Base-by-base conservation (phyloP, 1,140 invertebrate species). In the Tetragonula clypearis region DNA sequence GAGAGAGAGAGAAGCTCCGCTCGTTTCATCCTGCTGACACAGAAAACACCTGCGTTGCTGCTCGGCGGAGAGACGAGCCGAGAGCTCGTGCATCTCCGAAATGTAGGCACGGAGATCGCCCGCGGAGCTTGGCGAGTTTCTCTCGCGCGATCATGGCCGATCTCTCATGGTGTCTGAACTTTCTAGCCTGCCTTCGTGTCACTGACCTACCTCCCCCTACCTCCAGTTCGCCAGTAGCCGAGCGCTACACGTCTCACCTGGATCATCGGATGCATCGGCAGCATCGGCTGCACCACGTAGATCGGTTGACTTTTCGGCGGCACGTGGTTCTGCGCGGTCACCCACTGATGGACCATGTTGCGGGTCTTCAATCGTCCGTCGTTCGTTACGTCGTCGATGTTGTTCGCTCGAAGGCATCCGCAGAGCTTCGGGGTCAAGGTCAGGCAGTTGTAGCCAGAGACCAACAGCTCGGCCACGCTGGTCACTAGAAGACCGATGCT, bases 341-440 rank as follows among this genome's bases (percentile, higher is more conserved):
- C 93, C 94, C 94, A 95, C 69, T 95, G 94, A 58, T 94, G 94
- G 1, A 95, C 94, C 94, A 95, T 95, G 87, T 95, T 95, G 30
- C 92, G 89, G 0, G 93, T 94, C 83, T 95, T 95, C 21, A 95
- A 76, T 9, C 92, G 90, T 41, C 93, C 92, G 66, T 83, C 90
- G 53, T 30, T n/a, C 19, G 80, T 76, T 0, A 41, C 30, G 6
- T 83, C 79, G 41, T 94, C 91, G 2, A 87, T 84, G 12, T 89
- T 88, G 66, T 84, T 90, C 1, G 90, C 79, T 60, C 91, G 85
- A 8, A 95, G 78, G 60, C 94, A 95, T 23, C 93, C 90, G 87
- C 94, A 95, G 15, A 95, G 89, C 71, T 94, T 94, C 1, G 94
- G 94, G 19, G 93, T 93, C 58, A 95, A 86, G 66, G 92, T 94